These are phyloP conservation scores for Acrocephalus scirpaceus DNA, from an alignment of 2,797 vertebrate species.

Conservation along the genomic window DNA sequence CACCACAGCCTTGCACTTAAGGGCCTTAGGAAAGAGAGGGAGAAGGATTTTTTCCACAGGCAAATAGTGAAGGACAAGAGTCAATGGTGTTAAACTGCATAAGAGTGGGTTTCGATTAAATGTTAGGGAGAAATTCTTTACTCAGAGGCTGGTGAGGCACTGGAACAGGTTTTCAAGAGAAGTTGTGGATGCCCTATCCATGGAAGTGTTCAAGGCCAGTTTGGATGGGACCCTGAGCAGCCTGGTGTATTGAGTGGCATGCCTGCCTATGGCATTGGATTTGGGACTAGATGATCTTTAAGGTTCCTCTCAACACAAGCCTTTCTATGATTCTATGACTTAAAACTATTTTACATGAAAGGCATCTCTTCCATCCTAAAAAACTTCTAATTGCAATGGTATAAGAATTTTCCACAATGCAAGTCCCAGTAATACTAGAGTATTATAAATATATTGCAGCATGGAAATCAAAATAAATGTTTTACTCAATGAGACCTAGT, in stretches of 20 bases:
- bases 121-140: background rate
- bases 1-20: background rate
- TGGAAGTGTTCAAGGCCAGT: background rate
- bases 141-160: background rate
- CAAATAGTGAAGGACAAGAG: background rate
- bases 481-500: slow-evolving; percentile 34
- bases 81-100: background rate
- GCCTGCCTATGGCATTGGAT: background rate
- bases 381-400: slow-evolving; percentile 5
- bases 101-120: background rate
- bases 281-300: background rate
- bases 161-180: background rate
- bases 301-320: background rate
- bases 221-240: background rate
- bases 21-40: background rate
- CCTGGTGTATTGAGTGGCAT: background rate
- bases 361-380: background rate
- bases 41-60: background rate
- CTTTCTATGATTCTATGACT: background rate
- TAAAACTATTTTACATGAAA: background rate
- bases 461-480: slow-evolving; percentile 53
- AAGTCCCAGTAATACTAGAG: slow-evolving; percentile 39
- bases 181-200: background rate
- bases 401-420: slow-evolving; percentile 23
- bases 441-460: slow-evolving; percentile 26